Percentiles rank a stretch among this genome's conserved stretches.
These are phyloP conservation scores for Oenanthe oenanthe DNA, from an alignment of 2,113 vertebrate genomes.

Conservation along the genomic window DNA sequence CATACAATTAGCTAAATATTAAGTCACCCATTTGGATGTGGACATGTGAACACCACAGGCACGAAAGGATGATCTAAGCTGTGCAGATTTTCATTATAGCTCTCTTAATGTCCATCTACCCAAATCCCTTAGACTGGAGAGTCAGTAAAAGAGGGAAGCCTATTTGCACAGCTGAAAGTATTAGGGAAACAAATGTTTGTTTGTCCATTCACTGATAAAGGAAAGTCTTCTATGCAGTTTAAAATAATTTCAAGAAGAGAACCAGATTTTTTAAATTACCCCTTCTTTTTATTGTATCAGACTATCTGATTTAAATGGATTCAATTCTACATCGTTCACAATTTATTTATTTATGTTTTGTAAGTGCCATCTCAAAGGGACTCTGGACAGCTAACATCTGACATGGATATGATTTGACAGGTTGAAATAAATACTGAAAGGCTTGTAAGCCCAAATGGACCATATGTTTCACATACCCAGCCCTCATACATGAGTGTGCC, in stretches of 20 bases:
- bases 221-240: not conserved
- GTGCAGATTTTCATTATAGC: not conserved
- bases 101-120: not conserved
- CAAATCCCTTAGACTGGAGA: not conserved
- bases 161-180: not conserved
- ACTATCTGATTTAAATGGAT: not conserved
- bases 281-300: not conserved
- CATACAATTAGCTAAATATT: not conserved
- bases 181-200: not conserved
- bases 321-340: not conserved
- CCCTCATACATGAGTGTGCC: not conserved
- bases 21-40: not conserved
- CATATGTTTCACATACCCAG: not conserved
- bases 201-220: not conserved
- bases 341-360: not conserved
- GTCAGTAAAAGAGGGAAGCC: not conserved
- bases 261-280: not conserved
- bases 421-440: not conserved
- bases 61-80: not conserved
- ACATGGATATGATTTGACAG: not conserved
- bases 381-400: not conserved
- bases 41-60: not conserved
- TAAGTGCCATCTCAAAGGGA: not conserved
- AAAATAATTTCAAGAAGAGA: not conserved
- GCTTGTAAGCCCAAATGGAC: not conserved